phyloP scores from a whole-genome alignment of 2,113 vertebrate genomes.

The Malaclemys terrapin region DNA sequence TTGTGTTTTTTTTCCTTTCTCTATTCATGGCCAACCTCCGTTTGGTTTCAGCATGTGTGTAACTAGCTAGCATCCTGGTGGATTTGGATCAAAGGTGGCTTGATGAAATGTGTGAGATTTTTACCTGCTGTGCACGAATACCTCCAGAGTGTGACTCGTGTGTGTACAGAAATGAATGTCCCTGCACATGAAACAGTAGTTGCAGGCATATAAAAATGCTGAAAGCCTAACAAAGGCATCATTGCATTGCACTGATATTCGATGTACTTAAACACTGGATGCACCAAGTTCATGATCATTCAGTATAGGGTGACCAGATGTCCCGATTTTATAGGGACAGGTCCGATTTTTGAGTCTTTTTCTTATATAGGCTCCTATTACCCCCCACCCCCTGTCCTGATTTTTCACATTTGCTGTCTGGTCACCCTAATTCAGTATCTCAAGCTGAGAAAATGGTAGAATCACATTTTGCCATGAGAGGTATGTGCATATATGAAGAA shows the following conservation, averaged over 20 bases:
- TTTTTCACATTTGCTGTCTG: no score
- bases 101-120: neutral
- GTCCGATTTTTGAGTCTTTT: no score
- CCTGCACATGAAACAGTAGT: neutral
- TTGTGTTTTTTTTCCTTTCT: neutral
- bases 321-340: no score
- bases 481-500: neutral
- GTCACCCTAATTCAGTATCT: accelerated
- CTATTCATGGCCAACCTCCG: neutral
- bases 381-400: no score
- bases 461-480: neutral
- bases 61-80: neutral
- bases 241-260: neutral
- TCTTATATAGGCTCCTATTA: no score
- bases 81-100: neutral
- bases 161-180: neutral
- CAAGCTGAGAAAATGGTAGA: accelerated
- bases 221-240: neutral
- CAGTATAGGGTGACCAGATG: neutral
- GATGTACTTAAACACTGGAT: accelerated
- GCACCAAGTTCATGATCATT: accelerated
- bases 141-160: neutral
- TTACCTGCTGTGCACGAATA: neutral
- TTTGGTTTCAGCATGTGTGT: neutral
- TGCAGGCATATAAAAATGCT: neutral